Base-by-base conservation (phyloP, 2,797 vertebrate genomes). In the Sebastes matsubarae region DNA sequence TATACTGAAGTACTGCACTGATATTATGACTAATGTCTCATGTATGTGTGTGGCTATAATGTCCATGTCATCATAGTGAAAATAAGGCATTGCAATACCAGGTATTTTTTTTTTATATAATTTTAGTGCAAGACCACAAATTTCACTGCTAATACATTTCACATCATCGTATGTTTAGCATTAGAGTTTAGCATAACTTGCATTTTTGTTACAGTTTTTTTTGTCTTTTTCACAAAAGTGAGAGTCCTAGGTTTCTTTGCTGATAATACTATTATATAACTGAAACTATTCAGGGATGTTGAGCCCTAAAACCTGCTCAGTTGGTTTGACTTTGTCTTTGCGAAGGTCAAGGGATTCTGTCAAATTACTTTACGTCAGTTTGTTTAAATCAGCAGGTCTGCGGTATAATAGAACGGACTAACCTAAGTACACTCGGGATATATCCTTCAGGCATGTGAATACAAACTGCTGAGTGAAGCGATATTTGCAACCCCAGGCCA, bases 341-440 rank as follows among this genome's bases (percentile, higher is more conserved):
- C 72, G 81, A 86, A 91, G 87, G 83, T 84, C 86, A 88, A 73
- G 57, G 27, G 27, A 88, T 79, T 84, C 54, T 77, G 70, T 80
- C 81, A 77, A 90, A 90, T 88, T 81, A 80, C 64, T 92, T 72
- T 69, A 60, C 25, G 42, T 67, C 57, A 42, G 79, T 90, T 91
- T 87, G 79, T 90, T 87, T 76, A 88, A 95, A 90, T 92, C 90
- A 87, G 88, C 85, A 88, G 77, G 61, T 85, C 82, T 83, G 80
- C 12, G 8, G 46, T 64, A 72, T 90, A 92, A 93, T 90, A 75
- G 72, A 84, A 64, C 20, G 66, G 77, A 79, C 87, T 87, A 83
- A 90, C 68, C 75, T 81, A 75, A 81, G 87, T 72, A 84, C 80
- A 76, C 85, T 81, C 27, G 16, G 80, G 75, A 81, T 86, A 73